Evolutionary conservation across 2,888 invertebrate genomes (phyloP), one percentile per base, ranked within the genome.

Genomic region (Oeneis ivallda): DNA sequence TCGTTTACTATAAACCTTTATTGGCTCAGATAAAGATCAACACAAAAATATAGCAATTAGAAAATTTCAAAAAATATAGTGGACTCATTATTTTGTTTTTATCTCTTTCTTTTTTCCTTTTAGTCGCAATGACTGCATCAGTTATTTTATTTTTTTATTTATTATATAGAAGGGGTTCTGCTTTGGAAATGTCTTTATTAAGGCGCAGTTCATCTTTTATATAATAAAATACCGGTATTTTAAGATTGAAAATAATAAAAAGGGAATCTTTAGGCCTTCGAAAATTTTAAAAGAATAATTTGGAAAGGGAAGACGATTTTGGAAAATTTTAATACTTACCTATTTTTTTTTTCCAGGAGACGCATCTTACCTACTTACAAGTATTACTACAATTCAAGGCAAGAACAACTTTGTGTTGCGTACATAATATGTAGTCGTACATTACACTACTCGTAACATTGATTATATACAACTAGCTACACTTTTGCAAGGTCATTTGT

Each of bases 401-500:
- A 69, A 71, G 67, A 69, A 59, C 62, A 58, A 65, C 54, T 47
- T 62, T 49, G 64, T 66, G 65, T 67, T 57, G 60, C 64, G 52
- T 64, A 65, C 62, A 64, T 53, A 41, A 19, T n/a, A n/a, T n/a
- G 39, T 53, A 57, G 11, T 57, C 47, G 37, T 37, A 43, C 15
- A 60, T 17, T 57, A 45, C 37, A 59, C 65, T 71, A 71, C 67
- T 68, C 39, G 62, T 67, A 64, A 69, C 69, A 67, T 62, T 65
- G 54, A 68, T 8, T 56, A 39, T 66, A 64, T 66, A 58, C 61
- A 50, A 71, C 70, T 74, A 74, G 37, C 72, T 74, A 75, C 72
- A 39, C 69, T 72, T 72, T 65, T 65, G 41, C 56, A 15, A 56
- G 19, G 56, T 66, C 52, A 64, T 59, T 52, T 56, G 56, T 49